A percentile compares a stretch with the other conserved stretches of the same genome.
Conservation (phyloP, 1,140 invertebrate species). For the Apolygus lucorum region DNA sequence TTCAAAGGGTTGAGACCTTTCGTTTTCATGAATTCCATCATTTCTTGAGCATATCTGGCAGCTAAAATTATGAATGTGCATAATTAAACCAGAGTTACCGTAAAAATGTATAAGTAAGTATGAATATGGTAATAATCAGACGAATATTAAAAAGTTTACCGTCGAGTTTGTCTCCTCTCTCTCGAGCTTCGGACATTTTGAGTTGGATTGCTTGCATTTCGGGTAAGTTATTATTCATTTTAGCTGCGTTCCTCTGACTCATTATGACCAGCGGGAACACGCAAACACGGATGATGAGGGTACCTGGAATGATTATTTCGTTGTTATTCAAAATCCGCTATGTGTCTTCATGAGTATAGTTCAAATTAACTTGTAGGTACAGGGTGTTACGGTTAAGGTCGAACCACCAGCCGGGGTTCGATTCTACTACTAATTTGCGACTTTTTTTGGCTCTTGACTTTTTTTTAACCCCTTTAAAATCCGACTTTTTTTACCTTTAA, state of each 20-base stretch:
- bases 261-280: conserved; percentile 78
- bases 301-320: too few relatives aligned
- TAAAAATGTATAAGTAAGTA: conserved; percentile 26
- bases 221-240: conserved; percentile 73
- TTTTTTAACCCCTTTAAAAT: too few relatives aligned
- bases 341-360: too few relatives aligned
- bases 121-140: neutral
- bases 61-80: too few relatives aligned
- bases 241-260: conserved; percentile 64
- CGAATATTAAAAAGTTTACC: conserved; percentile 38
- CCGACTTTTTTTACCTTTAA: too few relatives aligned
- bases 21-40: conserved; percentile 70
- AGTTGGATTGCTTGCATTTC: conserved; percentile 56
- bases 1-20: conserved; percentile 72
- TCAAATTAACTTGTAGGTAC: too few relatives aligned
- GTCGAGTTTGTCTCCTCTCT: conserved; percentile 68
- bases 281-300: conserved; percentile 56
- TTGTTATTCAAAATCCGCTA: too few relatives aligned
- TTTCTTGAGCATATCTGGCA: conserved; percentile 58
- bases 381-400: too few relatives aligned
- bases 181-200: conserved; percentile 73
- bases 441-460: too few relatives aligned
- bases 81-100: too few relatives aligned
- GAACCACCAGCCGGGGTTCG: too few relatives aligned
- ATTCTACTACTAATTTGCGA: too few relatives aligned